Evolutionary conservation across 2,888 invertebrate genomes (phyloP).

Genomic region (Mesorhabditis sp.): DNA sequence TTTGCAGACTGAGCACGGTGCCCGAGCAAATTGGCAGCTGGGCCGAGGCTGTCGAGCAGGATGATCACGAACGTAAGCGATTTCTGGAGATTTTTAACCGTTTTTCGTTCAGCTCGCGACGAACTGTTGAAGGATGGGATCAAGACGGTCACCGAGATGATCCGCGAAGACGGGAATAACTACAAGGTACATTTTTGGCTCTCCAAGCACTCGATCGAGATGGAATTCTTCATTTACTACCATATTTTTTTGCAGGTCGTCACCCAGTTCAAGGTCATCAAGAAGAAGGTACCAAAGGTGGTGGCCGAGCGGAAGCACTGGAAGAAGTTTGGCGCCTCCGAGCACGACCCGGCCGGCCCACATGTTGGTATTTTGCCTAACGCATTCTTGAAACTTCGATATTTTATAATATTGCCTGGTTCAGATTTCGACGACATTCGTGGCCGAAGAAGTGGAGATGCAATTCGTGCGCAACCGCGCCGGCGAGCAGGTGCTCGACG

Average conservation of each 20-base stretch:
- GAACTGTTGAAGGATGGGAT: conserved; percentile 26
- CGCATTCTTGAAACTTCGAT: not conserved
- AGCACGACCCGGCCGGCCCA: conserved; percentile 88
- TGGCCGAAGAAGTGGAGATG: conserved; percentile 92
- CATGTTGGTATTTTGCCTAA: conserved; percentile 63
- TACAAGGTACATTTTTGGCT: conserved; percentile 25
- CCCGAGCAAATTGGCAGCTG: conserved; percentile 41
- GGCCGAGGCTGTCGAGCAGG: conserved; percentile 51
- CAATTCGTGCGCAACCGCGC: conserved; percentile 63
- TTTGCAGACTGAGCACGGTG: conserved; percentile 19
- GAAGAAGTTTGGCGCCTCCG: conserved; percentile 90
- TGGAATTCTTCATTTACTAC: not conserved
- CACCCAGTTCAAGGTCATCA: conserved; percentile 70
- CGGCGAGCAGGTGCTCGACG: conserved; percentile 59
- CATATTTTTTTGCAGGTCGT: conserved; percentile 58
- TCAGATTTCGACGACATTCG: conserved; percentile 79
- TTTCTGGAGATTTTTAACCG: not conserved
- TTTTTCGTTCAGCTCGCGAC: conserved; percentile 9
- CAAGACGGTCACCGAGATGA: conserved; percentile 32
- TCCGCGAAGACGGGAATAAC: conserved; percentile 26
- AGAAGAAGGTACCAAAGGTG: conserved; percentile 72
- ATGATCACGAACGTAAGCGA: conserved; percentile 24
- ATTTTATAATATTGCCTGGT: not conserved
- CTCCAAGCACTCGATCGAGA: not conserved
- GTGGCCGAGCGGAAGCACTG: conserved; percentile 86